Evolutionary conservation across 1,140 invertebrate genomes (phyloP).

Genomic region (Aricia agestis): DNA sequence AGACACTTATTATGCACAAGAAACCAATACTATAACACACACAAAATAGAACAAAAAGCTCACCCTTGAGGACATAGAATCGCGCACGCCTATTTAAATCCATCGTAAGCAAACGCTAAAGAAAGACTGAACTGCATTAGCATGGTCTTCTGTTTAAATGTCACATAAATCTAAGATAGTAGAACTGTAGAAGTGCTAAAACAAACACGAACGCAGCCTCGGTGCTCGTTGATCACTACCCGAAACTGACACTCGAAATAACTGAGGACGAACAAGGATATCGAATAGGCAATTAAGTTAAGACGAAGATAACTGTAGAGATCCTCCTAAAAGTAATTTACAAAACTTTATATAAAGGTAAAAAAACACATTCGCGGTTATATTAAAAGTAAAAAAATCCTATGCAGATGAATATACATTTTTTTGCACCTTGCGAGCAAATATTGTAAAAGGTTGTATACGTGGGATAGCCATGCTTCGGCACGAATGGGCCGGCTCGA

Average conservation of each 20-base stretch:
- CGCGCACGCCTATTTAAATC: slow-evolving; percentile 10
- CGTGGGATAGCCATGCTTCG: too few species aligned
- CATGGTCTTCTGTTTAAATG: slow-evolving; percentile 20
- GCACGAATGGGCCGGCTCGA: too few species aligned
- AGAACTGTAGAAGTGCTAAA: slow-evolving; percentile 28
- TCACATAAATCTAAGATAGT: slow-evolving; percentile 17
- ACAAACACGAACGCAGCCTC: slow-evolving; percentile 19
- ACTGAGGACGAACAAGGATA: slow-evolving; percentile 4
- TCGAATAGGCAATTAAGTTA: neutral
- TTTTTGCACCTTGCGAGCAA: too few species aligned
- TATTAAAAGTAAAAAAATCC: too few species aligned
- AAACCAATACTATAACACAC: neutral
- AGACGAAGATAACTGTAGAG: neutral
- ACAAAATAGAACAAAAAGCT: neutral
- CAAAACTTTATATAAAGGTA: neutral
- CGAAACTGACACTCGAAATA: neutral
- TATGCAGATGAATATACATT: too few species aligned
- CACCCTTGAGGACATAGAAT: slow-evolving; percentile 1
- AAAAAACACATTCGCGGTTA: too few species aligned
- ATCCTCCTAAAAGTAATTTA: neutral
- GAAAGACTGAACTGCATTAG: slow-evolving; percentile 16
- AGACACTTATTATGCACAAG: neutral
- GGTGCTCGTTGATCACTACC: neutral
- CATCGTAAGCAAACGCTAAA: slow-evolving; percentile 13
- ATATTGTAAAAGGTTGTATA: too few species aligned